Percentiles rank a stretch among this genome's conserved stretches.
Conservation (phyloP, 2,797 vertebrate species). For the Propithecus deckenii region DNA sequence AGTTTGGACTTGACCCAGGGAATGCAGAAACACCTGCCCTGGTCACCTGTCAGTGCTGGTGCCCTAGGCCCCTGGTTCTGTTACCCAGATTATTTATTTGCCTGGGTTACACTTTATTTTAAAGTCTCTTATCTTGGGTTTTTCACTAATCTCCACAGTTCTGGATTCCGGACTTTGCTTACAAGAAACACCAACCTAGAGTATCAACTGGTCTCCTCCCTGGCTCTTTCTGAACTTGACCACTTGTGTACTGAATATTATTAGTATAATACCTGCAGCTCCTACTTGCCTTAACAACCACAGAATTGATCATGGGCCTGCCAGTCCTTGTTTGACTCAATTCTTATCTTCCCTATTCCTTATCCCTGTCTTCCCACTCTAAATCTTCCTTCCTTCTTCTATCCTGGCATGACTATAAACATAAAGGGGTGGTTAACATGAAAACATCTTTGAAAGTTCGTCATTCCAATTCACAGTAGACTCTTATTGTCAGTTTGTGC, state of each 20-base stretch:
- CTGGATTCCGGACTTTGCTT: background rate
- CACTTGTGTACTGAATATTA: background rate
- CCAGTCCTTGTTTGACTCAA: background rate
- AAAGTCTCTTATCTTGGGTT: background rate
- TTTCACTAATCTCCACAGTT: background rate
- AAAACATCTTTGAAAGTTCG: slow-evolving; percentile 1
- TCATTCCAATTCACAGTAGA: background rate
- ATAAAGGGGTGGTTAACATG: background rate
- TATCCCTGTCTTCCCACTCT: background rate
- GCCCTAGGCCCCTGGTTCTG: background rate
- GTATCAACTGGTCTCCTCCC: background rate
- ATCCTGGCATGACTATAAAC: background rate
- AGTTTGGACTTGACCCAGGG: background rate
- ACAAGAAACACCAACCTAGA: background rate
- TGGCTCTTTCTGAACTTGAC: background rate
- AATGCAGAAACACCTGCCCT: background rate
- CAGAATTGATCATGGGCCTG: background rate
- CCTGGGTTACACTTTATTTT: background rate
- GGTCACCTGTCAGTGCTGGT: background rate
- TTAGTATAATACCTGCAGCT: background rate
- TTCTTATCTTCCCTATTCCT: background rate
- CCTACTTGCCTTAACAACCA: background rate
- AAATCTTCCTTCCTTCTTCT: background rate
- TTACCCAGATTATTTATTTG: background rate
- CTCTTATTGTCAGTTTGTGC: background rate